Percentiles rank a stretch among this genome's conserved stretches.
Conservation (phyloP, 2,797 vertebrate genomes). For the Lacerta bilineata region DNA sequence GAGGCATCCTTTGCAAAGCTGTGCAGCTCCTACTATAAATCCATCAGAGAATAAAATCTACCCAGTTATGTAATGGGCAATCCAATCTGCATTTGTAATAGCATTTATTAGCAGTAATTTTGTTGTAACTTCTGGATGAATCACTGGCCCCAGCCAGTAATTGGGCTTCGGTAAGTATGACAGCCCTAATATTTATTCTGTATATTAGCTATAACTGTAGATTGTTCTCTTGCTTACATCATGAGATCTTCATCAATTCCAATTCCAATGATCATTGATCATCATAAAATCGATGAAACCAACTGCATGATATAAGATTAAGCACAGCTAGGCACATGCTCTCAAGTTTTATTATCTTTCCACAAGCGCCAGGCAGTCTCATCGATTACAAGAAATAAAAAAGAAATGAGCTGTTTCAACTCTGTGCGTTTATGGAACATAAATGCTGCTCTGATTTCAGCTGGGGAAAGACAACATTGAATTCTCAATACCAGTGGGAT, state of each 20-base stretch:
- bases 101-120: neutral
- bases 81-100: neutral
- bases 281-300: conserved; percentile 20
- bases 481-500: neutral
- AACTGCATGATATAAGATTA: conserved; percentile 12
- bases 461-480: neutral
- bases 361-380: neutral
- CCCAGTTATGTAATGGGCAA: neutral
- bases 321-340: neutral
- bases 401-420: neutral
- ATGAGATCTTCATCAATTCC: neutral
- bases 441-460: neutral
- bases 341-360: conserved; percentile 6
- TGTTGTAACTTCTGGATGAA: neutral
- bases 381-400: neutral
- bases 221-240: neutral
- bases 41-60: neutral
- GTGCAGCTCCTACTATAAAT: neutral
- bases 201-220: neutral
- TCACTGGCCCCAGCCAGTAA: neutral
- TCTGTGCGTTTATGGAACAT: neutral
- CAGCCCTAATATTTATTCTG: neutral
- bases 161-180: neutral
- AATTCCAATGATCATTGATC: neutral
- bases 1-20: neutral